phyloP scores from a whole-genome alignment of 2,797 vertebrate species.

The Oophaga sylvatica region DNA sequence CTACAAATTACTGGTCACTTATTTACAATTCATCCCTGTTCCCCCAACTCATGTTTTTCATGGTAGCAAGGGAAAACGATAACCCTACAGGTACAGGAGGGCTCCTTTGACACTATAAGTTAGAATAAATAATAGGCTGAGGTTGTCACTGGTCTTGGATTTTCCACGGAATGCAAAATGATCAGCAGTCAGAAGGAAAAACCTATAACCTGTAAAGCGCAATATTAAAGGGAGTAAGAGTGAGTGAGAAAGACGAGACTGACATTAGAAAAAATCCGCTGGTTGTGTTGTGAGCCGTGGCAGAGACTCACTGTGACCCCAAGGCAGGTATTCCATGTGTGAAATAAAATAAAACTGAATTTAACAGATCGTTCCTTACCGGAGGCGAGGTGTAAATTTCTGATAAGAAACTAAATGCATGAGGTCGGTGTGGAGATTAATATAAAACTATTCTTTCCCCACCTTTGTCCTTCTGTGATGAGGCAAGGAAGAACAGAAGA shows the following conservation, averaged over 20 bases:
- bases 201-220: neutral
- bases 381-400: conserved; percentile 63
- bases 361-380: conserved; percentile 66
- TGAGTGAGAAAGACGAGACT: conserved; percentile 61
- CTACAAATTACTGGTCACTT: too few species aligned
- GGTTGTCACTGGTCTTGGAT: neutral
- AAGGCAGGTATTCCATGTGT: conserved; percentile 63
- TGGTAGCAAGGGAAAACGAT: neutral
- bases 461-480: conserved; percentile 45
- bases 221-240: conserved; percentile 61
- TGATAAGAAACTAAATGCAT: conserved; percentile 63
- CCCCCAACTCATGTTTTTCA: neutral
- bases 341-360: conserved; percentile 68
- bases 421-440: conserved; percentile 62
- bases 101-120: neutral
- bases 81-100: neutral
- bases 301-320: conserved; percentile 60
- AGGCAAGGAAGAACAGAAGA: conserved; percentile 39
- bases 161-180: conserved; percentile 28
- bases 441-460: conserved; percentile 51
- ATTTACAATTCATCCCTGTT: too few species aligned
- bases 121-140: conserved; percentile 10
- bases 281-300: conserved; percentile 45
- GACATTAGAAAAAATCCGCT: conserved; percentile 64
- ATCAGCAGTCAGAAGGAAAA: conserved; percentile 6